Evolutionary conservation across 1,140 invertebrate genomes (phyloP).

Genomic region (Drosophila nigrodunni): DNA sequence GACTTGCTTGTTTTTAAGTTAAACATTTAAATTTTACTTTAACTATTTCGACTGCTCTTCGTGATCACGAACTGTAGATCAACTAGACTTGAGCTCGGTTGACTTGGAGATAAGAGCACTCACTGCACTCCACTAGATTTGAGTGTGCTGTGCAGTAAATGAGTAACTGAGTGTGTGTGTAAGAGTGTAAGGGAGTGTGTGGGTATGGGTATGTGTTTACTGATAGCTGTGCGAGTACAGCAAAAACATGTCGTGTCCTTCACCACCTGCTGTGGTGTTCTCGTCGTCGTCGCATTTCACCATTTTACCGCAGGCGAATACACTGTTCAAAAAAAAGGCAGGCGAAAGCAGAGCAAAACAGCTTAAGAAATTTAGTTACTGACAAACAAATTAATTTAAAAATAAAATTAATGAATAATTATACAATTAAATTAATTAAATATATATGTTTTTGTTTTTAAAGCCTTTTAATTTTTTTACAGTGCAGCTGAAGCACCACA

Average conservation of each 20-base stretch:
- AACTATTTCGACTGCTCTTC: no score
- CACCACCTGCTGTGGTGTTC: constrained; percentile 39
- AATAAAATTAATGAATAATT: no score
- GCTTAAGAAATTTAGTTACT: no score
- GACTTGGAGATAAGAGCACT: constrained; percentile 13
- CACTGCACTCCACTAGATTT: constrained; percentile 20
- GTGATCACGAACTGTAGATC: constrained; percentile 2
- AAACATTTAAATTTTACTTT: no score
- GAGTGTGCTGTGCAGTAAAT: constrained; percentile 7
- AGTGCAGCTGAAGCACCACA: background rate
- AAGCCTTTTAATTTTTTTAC: no score
- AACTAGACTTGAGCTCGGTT: background rate
- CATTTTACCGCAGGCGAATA: constrained; percentile 38
- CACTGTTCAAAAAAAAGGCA: background rate
- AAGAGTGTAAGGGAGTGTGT: background rate
- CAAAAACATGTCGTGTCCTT: constrained; percentile 31
- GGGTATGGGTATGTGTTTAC: background rate
- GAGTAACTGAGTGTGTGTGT: background rate
- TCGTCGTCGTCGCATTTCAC: constrained; percentile 33
- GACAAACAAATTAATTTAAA: no score
- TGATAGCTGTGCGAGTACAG: constrained; percentile 17
- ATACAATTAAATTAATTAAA: no score
- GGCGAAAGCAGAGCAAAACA: no score
- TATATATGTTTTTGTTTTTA: no score
- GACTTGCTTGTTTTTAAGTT: no score